These are phyloP conservation scores for Ptilodon capucinus DNA, from an alignment of 2,888 invertebrate genomes.

Conservation along the genomic window DNA sequence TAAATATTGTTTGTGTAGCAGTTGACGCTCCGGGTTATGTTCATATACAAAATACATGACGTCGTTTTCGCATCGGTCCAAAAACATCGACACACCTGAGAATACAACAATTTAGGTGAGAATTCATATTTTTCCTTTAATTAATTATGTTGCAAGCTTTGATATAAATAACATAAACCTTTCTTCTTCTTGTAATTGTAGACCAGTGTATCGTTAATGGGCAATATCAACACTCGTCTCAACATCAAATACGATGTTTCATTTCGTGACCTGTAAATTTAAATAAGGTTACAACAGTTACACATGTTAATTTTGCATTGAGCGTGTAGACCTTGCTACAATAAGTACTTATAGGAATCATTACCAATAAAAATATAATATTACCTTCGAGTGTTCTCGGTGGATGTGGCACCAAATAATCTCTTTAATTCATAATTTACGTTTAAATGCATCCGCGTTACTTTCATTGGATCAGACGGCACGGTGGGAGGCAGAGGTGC, in stretches of 20 bases:
- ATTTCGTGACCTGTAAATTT: background rate
- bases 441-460: constrained; percentile 30
- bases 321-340: too few species aligned
- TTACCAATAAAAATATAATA: background rate
- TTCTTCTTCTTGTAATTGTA: constrained; percentile 14
- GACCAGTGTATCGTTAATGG: constrained; percentile 16
- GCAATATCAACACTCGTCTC: constrained; percentile 15
- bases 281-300: too few species aligned
- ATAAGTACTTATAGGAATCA: too few species aligned
- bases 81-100: constrained; percentile 50
- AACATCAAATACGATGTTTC: constrained; percentile 17
- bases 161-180: constrained; percentile 12
- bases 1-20: constrained; percentile 33
- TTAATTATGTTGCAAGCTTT: background rate
- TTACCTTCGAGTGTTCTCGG: constrained; percentile 24
- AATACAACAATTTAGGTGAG: too few species aligned
- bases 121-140: too few species aligned
- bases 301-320: too few species aligned
- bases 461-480: background rate
- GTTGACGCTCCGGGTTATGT: constrained; percentile 44
- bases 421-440: constrained; percentile 39
- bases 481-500: background rate
- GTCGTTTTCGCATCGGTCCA: constrained; percentile 24
- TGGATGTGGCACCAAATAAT: constrained; percentile 45
- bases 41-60: constrained; percentile 43